A percentile compares a stretch with the other conserved stretches of the same genome.
These are phyloP conservation scores for Lanius ludovicianus DNA, from an alignment of 2,113 vertebrate genomes.

Conservation along the genomic window DNA sequence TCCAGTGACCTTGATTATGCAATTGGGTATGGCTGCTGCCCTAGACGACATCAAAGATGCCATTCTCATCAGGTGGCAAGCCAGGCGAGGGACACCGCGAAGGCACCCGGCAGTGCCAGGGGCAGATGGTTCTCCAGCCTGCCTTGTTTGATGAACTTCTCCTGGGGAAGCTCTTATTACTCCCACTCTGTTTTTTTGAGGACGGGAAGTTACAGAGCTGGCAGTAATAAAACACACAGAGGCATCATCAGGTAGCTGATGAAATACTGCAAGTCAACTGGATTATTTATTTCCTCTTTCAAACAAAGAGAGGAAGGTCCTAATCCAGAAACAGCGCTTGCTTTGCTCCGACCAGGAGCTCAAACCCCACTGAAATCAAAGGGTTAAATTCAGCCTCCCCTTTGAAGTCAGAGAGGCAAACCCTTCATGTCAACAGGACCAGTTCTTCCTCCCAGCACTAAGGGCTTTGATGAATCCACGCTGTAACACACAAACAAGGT, in stretches of 20 bases:
- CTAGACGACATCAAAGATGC: conserved; percentile 47
- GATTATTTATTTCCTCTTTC: neutral
- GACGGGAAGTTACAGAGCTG: neutral
- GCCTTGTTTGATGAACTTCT: neutral
- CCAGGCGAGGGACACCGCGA: neutral
- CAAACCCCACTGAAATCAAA: neutral
- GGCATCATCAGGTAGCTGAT: neutral
- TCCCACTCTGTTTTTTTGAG: fast-evolving
- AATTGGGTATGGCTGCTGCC: conserved; percentile 45
- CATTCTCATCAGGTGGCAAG: conserved; percentile 1
- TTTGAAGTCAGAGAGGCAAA: neutral
- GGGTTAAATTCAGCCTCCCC: neutral
- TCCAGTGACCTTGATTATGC: conserved; percentile 67
- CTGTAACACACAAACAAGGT: neutral
- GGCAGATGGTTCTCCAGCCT: neutral
- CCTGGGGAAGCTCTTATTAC: neutral
- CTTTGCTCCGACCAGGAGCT: neutral
- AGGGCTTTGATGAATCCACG: neutral
- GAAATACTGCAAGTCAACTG: neutral
- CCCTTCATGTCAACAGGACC: neutral
- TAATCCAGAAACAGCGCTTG: neutral
- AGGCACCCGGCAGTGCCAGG: neutral
- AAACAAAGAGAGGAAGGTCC: neutral
- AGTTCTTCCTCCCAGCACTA: neutral
- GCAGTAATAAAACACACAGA: neutral